Conservation (phyloP, 35 echinoderm and acorn worm genomes). For the Ptychodera flava region DNA sequence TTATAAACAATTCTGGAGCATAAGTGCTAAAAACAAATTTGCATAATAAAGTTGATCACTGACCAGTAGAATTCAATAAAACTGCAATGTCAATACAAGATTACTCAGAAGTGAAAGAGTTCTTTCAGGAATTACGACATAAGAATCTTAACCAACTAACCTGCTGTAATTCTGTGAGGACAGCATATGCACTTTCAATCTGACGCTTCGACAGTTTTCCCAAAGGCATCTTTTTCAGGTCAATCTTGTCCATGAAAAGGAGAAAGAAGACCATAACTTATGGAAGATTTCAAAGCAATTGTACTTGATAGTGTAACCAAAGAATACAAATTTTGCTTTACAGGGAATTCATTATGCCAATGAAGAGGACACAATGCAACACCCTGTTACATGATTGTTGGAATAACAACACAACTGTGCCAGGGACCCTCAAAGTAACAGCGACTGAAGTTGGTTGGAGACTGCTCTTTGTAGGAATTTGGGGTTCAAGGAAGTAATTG, state of each 20-base stretch:
- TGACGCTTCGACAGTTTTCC: constrained; percentile 89
- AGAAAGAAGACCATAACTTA: neutral
- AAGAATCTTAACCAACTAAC: too few species aligned
- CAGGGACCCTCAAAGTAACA: too few species aligned
- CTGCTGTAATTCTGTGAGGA: constrained; percentile 83
- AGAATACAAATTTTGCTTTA: neutral
- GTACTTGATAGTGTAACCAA: neutral
- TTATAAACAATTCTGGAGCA: too few species aligned
- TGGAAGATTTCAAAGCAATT: neutral
- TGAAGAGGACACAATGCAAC: neutral
- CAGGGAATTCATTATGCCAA: neutral
- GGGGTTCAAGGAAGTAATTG: too few species aligned
- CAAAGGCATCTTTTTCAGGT: constrained; percentile 94
- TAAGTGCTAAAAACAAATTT: too few species aligned
- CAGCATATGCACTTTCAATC: constrained; percentile 82
- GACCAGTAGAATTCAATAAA: too few species aligned
- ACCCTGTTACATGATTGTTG: neutral
- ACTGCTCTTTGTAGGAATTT: too few species aligned
- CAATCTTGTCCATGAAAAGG: constrained; percentile 65
- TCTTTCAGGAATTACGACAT: too few species aligned
- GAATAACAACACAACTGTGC: neutral
- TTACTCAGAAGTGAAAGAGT: too few species aligned
- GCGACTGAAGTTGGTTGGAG: too few species aligned
- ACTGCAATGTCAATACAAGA: too few species aligned
- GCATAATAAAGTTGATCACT: too few species aligned